These are phyloP conservation scores for Neodiprion fabricii DNA, from an alignment of 1,140 invertebrate genomes.

Conservation along the genomic window DNA sequence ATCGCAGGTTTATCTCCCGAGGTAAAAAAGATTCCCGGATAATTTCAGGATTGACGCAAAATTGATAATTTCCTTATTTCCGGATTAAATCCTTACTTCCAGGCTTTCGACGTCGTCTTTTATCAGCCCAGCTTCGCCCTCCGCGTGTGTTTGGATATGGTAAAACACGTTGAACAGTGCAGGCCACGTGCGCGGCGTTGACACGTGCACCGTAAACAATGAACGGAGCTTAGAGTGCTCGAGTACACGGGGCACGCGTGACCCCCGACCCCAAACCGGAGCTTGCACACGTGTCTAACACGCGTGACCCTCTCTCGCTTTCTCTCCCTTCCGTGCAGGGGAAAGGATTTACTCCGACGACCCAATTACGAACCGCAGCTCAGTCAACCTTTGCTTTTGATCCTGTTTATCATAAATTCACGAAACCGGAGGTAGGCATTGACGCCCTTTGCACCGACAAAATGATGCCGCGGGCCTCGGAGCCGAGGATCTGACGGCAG, in stretches of 20 bases:
- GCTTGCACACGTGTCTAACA: slow-evolving; percentile 5
- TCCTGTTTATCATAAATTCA: background rate
- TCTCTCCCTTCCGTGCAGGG: background rate
- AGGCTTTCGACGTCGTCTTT: background rate
- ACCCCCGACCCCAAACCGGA: slow-evolving; percentile 25
- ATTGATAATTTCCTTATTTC: too few relatives aligned
- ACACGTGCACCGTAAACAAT: slow-evolving; percentile 24
- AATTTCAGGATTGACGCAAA: too few relatives aligned
- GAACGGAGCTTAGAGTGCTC: background rate
- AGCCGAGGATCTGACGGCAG: too few relatives aligned
- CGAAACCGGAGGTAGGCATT: background rate
- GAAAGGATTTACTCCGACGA: background rate
- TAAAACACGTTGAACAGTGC: background rate
- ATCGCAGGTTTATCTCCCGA: too few relatives aligned
- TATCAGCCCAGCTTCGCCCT: background rate
- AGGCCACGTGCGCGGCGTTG: slow-evolving; percentile 36
- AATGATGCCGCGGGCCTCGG: background rate
- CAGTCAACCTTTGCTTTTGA: background rate
- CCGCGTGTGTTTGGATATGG: background rate
- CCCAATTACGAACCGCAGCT: background rate
- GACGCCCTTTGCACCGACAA: background rate
- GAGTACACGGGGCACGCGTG: slow-evolving; percentile 29
- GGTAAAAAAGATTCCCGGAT: too few relatives aligned
- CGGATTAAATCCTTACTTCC: background rate
- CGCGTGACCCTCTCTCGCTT: background rate